Evolutionary conservation across 2,888 invertebrate genomes (phyloP), one percentile per base, ranked within the genome.

Genomic region (Polymixis lichenea): DNA sequence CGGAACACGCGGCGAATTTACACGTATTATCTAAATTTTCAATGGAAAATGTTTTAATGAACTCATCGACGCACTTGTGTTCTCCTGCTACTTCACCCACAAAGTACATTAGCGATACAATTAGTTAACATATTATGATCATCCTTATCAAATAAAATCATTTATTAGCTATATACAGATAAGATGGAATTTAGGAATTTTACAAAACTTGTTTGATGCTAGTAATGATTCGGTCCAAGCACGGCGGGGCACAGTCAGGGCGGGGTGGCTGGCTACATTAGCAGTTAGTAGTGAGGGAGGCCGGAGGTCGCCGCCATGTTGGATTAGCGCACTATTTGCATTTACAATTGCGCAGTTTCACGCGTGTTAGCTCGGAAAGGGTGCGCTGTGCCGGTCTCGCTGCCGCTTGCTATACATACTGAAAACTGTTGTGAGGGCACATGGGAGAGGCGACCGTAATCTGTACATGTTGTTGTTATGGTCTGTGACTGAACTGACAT

Each of bases 251-350:
- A 2, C 38, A 51, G 25, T 6, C n/a, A 17, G 38, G 2, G 32
- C 17, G 58, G 28, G 17, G 43, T 15, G 15, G 78, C 46, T 32
- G 56, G 13, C 17, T 2, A 15, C 19, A 5, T 9, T 19, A 28
- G 68, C 7, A 56, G 78, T 15, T 46, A 28, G 28, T 2, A 56
- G 58, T 15, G 77, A 53, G 68, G 79, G 80, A 71, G 83, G 60
- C 43, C 75, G 86, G 86, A 88, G 78, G 28, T 68, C 56, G 86
- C 89, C 87, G 91, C 92, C 93, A 91, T 92, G 82, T 91, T 92
- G 94, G 90, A 93, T 94, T 93, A 94, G 89, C 89, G 71, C 51
- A 65, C 84, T 94, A 94, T 94, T 94, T 94, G 94, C 95, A 94
- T 94, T 94, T 92, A 90, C 92, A 93, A 94, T 94, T 91, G 73